Percentiles rank a stretch among this genome's conserved stretches.
These are phyloP conservation scores for Steromphala cineraria DNA, from an alignment of 2,888 invertebrate species.

Conservation along the genomic window DNA sequence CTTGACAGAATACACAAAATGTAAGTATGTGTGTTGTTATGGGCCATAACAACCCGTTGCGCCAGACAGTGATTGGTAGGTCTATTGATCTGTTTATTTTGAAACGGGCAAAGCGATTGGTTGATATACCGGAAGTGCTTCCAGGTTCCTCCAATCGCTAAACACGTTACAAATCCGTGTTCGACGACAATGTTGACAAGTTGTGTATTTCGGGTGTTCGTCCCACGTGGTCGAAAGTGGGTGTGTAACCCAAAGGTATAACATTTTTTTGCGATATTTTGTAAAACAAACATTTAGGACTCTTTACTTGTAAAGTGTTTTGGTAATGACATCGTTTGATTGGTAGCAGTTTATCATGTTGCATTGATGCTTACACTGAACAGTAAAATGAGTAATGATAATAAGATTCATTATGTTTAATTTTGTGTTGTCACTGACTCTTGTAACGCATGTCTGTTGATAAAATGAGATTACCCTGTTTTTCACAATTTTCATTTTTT, in stretches of 20 bases:
- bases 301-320: no score
- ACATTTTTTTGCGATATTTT: no score
- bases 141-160: neutral
- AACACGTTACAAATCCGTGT: neutral
- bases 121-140: neutral
- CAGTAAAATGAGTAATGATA: no score
- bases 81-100: neutral
- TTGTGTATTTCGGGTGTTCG: neutral
- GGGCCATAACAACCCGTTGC: slow-evolving; percentile 10
- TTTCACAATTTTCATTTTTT: no score
- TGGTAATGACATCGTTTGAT: no score
- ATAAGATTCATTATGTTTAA: no score
- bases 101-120: neutral
- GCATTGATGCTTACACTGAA: neutral
- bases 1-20: neutral
- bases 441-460: no score
- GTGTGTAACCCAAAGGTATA: neutral
- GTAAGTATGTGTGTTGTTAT: neutral
- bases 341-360: neutral
- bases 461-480: no score
- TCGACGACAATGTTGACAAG: neutral
- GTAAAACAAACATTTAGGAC: no score
- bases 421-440: no score
- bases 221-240: neutral
- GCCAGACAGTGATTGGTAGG: slow-evolving; percentile 1